Evolutionary conservation across 2,888 invertebrate species (phyloP), one percentile per base, ranked within the genome.

Genomic region (Monoplex corrugatus): DNA sequence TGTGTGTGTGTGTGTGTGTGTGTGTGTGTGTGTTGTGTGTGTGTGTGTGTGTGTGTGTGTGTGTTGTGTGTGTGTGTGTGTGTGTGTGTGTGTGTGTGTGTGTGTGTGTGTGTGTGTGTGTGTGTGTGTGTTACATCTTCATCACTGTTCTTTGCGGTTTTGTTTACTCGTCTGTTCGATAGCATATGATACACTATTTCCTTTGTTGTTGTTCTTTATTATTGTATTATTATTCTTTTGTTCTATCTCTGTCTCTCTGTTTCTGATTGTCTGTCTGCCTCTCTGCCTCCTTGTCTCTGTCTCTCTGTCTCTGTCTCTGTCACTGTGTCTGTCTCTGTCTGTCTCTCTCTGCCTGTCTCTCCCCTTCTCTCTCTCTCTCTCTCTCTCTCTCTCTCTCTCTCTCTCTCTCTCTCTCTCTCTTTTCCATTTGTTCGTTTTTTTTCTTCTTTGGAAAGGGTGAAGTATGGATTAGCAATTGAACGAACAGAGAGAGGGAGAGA

Each of bases 231-330:
- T n/a, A n/a, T n/a, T n/a, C n/a, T n/a, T n/a, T n/a, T n/a, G n/a
- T n/a, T n/a, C n/a, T n/a, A n/a, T n/a, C n/a, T n/a, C n/a, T n/a
- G 50, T 10, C 10, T 50, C 68, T 68, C 68, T 68, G 28, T 68
- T n/a, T 68, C 28, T 16, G 28, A 28, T 28, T 68, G 28, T 68
- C 68, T 23, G 28, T 68, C 68, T 23, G 19, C 28, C 28, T 8
- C 28, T 23, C 28, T 68, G 28, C 35, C 19, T 35, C 5, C 35
- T n/a, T 75, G 6, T 75, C 75, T 75, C 35, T 75, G 28, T 75
- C 75, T 75, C 35, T 35, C 75, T 75, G 28, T 75, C 75, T 75
- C 75, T 75, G 8, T 75, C 75, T 75, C 35, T 75, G 28, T 75
- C 35, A 35, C 75, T 75, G 8, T 75, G 28, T 75, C 35, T 75